Base-by-base conservation (phyloP, 1,140 invertebrate genomes). In the Brachionus sp. region DNA sequence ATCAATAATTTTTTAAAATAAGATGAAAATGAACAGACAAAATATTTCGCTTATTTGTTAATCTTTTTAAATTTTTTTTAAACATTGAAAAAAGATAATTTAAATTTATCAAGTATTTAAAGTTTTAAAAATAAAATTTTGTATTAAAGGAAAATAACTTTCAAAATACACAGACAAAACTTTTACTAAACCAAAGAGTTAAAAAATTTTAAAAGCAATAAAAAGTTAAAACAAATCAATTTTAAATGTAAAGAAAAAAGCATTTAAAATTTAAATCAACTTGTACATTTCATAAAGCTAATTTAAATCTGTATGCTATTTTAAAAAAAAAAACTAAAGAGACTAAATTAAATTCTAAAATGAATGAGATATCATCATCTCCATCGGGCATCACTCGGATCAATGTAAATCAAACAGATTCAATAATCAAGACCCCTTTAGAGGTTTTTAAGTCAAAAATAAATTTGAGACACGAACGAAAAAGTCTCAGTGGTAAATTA, bases 331-430 rank as follows among this genome's bases (percentile, higher is more conserved):
- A 50, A 1, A 23, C 19, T 57, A 57, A 57, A 57, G 50, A 57
- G 19, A 57, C 50, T 13, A 42, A 42, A 10, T 57, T 57, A 23
- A 19, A 57, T 57, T 50, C 16, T 10, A 75, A 75, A 46, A 75
- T 75, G 70, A 75, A 46, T 50, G 37, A 44, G 13, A 75, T 75
- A 75, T 46, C 70, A 75, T 46, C 37, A 25, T 75, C 70, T 10
- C 70, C 70, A 44, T 75, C 70, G 19, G 70, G 70, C 25, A 75
- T 75, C 16, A 75, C 70, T 46, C 39, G 70, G 5, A 75, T 70
- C 16, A 70, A 19, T 75, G 42, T 75, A 23, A 75, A 75, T 75
- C 25, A 75, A 46, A 12, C 70, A 7, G 16, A 75, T 46, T 46
- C 70, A 46, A 46, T 75, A 13, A 2, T 25, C 9, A 46, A 75